phyloP scores from a whole-genome alignment of 2,888 invertebrate species.

The Calliopum simillimum region DNA sequence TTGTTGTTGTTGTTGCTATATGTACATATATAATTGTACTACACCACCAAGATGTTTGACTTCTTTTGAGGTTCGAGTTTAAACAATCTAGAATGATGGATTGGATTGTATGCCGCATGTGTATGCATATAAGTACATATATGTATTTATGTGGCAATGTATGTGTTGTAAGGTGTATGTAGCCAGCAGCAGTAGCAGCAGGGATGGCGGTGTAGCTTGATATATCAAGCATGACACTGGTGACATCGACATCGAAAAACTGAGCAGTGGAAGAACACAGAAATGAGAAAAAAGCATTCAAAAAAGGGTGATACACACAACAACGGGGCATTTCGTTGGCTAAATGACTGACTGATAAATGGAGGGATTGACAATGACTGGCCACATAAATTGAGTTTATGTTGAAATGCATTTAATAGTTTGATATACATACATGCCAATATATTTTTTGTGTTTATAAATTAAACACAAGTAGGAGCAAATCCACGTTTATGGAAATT shows the following conservation, averaged over 20 bases:
- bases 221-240: too few relatives aligned
- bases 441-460: too few relatives aligned
- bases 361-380: not conserved
- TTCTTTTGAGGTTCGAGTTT: too few relatives aligned
- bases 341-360: not conserved
- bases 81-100: too few relatives aligned
- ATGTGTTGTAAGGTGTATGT: not conserved
- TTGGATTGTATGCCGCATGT: not conserved
- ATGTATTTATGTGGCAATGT: not conserved
- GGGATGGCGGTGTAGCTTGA: too few relatives aligned
- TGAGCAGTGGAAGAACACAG: not conserved
- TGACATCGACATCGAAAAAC: not conserved
- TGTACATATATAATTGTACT: constrained; percentile 24
- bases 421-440: too few relatives aligned
- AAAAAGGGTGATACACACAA: too few relatives aligned
- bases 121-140: not conserved
- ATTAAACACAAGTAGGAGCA: too few relatives aligned
- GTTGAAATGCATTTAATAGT: not conserved
- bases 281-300: not conserved
- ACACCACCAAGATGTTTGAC: too few relatives aligned
- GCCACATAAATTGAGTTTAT: not conserved
- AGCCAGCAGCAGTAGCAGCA: not conserved
- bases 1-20: constrained; percentile 8
- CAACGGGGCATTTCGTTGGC: constrained; percentile 4
- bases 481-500: too few relatives aligned